Conservation (phyloP, 2,797 vertebrate species). For the Sebastes hubbsi region DNA sequence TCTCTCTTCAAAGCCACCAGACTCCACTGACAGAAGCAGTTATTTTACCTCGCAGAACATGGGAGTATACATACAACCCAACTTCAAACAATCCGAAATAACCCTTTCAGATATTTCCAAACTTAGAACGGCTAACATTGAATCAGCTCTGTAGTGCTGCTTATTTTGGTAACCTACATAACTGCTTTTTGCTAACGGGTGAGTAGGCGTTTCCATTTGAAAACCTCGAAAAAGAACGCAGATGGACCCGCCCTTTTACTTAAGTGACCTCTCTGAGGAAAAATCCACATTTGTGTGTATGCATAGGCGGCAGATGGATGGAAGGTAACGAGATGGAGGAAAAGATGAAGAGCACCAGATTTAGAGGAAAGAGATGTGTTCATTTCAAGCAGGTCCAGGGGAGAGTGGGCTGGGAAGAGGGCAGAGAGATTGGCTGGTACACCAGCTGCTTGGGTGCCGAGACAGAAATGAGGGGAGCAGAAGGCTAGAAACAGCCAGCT, state of each 20-base stretch:
- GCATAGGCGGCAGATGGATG: background rate
- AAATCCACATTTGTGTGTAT: background rate
- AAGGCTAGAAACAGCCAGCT: conserved; percentile 62
- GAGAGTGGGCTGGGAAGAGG: conserved; percentile 25
- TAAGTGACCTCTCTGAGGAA: background rate
- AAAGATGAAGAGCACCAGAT: background rate
- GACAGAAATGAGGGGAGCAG: conserved; percentile 41
- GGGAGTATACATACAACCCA: too few relatives aligned
- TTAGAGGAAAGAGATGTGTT: conserved; percentile 14
- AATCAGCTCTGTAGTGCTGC: too few relatives aligned
- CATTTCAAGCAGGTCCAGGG: conserved; percentile 35
- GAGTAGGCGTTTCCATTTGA: too few relatives aligned
- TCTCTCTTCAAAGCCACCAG: too few relatives aligned
- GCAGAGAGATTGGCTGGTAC: conserved; percentile 42
- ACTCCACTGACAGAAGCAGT: too few relatives aligned
- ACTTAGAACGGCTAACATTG: too few relatives aligned
- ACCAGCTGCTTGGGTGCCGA: conserved; percentile 57
- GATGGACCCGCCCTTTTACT: background rate
- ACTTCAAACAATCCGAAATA: too few relatives aligned
- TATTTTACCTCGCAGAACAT: too few relatives aligned
- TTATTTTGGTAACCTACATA: too few relatives aligned
- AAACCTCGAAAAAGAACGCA: too few relatives aligned
- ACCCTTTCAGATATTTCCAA: too few relatives aligned
- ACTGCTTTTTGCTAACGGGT: too few relatives aligned
- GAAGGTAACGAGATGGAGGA: background rate